Evolutionary conservation across 2,797 vertebrate genomes (phyloP).

Genomic region (Pogonophryne albipinna): DNA sequence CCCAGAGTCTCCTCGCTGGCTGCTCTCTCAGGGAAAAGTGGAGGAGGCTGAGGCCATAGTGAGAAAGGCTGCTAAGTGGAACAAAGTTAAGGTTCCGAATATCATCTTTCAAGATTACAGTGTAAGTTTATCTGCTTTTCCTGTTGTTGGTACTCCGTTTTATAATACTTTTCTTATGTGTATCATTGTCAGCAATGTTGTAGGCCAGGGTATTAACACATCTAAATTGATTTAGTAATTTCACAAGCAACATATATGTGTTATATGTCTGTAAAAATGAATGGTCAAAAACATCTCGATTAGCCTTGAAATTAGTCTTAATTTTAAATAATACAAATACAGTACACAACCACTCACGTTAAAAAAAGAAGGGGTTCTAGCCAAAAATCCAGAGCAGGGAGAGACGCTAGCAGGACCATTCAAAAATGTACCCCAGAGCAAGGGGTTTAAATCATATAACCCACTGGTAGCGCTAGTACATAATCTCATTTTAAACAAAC

Average conservation of each 20-base stretch:
- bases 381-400: too few species aligned
- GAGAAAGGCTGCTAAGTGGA: slow-evolving; percentile 75
- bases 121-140: slow-evolving; percentile 29
- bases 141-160: background rate
- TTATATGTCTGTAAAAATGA: too few species aligned
- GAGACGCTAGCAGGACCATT: too few species aligned
- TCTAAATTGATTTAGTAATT: background rate
- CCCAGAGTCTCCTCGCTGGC: slow-evolving; percentile 83
- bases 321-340: too few species aligned
- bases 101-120: slow-evolving; percentile 59
- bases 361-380: too few species aligned
- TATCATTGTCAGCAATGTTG: background rate
- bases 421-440: too few species aligned
- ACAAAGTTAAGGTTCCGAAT: slow-evolving; percentile 70
- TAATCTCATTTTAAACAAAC: too few species aligned
- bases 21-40: slow-evolving; percentile 74
- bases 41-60: slow-evolving; percentile 76
- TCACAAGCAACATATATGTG: background rate
- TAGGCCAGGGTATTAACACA: background rate
- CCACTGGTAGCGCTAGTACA: too few species aligned
- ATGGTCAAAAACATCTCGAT: too few species aligned
- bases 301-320: too few species aligned
- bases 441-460: too few species aligned
- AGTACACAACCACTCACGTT: too few species aligned
- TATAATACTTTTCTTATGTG: background rate